A percentile compares a stretch with the other conserved stretches of the same genome.
These are phyloP conservation scores for Lophius americanus DNA, from an alignment of 2,797 vertebrate genomes.

Conservation along the genomic window DNA sequence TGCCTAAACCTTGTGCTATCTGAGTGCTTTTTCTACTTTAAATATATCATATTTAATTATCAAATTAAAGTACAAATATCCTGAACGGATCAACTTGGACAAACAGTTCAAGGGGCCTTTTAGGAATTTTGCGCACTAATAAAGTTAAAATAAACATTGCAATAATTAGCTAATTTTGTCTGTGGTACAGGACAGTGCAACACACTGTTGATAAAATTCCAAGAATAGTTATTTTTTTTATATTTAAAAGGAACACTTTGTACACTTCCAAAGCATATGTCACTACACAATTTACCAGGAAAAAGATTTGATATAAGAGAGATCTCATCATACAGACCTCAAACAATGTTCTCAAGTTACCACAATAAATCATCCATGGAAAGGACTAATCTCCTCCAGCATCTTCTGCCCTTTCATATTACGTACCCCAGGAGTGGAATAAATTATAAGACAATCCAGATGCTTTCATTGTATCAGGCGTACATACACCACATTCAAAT, in stretches of 20 bases:
- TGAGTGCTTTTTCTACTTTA: too few relatives aligned
- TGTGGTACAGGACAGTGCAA: too few relatives aligned
- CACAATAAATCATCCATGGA: slow-evolving; percentile 13
- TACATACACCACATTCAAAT: not conserved
- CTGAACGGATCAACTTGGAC: not conserved
- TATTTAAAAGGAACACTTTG: not conserved
- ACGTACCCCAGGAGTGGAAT: not conserved
- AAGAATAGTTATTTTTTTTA: too few relatives aligned
- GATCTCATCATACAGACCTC: not conserved
- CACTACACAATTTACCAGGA: not conserved
- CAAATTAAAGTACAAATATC: not conserved
- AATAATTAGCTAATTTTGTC: too few relatives aligned
- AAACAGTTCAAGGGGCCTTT: not conserved
- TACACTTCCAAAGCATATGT: not conserved
- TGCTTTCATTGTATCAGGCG: not conserved
- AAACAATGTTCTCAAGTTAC: slow-evolving; percentile 12
- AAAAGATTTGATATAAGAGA: not conserved
- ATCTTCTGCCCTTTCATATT: not conserved
- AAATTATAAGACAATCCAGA: slow-evolving; percentile 3
- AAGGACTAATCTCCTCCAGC: not conserved
- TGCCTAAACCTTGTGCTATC: too few relatives aligned
- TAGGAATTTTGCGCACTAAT: not conserved
- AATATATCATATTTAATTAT: too few relatives aligned
- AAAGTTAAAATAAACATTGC: not conserved
- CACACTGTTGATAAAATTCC: too few relatives aligned